Percentiles rank a stretch among this genome's conserved stretches.
phyloP scores from a whole-genome alignment of 2,113 vertebrate genomes.

The Hypomesus transpacificus region DNA sequence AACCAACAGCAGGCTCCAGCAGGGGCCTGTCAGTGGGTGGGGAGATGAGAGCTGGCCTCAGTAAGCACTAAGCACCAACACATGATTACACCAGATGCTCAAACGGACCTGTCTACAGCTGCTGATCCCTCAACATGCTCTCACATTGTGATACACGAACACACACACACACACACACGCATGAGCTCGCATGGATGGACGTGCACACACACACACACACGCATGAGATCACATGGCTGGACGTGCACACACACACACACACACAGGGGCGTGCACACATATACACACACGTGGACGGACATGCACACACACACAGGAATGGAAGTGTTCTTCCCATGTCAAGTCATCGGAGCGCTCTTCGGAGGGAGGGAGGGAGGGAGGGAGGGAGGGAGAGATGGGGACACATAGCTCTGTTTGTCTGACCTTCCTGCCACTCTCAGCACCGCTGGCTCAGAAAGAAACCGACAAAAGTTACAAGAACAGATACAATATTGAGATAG shows the following conservation, averaged over 20 bases:
- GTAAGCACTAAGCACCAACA: constrained; percentile 16
- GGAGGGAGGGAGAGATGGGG: neutral
- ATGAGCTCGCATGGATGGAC: neutral
- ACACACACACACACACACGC: neutral
- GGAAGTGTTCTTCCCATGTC: neutral
- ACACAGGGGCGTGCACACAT: neutral
- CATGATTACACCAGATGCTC: constrained; percentile 32
- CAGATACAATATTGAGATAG: neutral
- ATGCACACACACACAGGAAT: neutral
- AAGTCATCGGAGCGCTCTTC: neutral
- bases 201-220: neutral
- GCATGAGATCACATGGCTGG: neutral
- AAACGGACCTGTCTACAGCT: neutral
- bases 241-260: neutral
- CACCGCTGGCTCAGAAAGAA: too few relatives aligned
- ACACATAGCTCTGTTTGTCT: too few relatives aligned
- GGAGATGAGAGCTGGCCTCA: constrained; percentile 1
- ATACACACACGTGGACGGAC: neutral
- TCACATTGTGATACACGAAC: neutral
- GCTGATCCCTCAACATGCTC: neutral
- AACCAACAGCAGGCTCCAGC: neutral
- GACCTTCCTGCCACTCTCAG: too few relatives aligned
- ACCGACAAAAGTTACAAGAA: too few relatives aligned
- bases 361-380: neutral
- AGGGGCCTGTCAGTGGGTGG: neutral